Percentiles rank a stretch among this genome's conserved stretches.
These are phyloP conservation scores for Montipora cactus DNA, from an alignment of 64 coral and sea anemone genomes.

Conservation along the genomic window DNA sequence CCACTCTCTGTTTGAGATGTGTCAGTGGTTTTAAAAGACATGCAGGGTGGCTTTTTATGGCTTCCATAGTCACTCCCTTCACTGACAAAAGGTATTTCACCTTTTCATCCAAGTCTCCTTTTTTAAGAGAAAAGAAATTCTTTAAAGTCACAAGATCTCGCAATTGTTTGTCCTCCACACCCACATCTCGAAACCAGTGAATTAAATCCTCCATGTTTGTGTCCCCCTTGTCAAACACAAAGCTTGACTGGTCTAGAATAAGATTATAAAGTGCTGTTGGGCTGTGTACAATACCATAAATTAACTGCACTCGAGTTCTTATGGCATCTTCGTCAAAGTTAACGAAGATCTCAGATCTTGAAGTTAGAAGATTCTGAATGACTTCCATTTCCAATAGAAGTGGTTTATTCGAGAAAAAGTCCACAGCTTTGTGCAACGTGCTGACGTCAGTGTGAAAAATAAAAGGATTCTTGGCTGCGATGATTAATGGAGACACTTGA, in stretches of 20 bases:
- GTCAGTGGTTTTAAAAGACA: conserved; percentile 74
- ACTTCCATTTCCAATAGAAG: conserved; percentile 87
- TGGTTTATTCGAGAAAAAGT: conserved; percentile 87
- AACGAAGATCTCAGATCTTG: conserved; percentile 87
- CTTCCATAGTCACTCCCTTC: conserved; percentile 68
- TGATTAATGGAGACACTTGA: conserved; percentile 75
- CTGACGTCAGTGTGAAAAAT: conserved; percentile 74
- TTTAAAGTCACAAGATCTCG: conserved; percentile 77
- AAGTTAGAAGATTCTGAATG: conserved; percentile 79
- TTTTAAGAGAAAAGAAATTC: conserved; percentile 79
- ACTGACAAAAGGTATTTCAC: conserved; percentile 74
- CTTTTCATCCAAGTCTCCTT: conserved; percentile 59
- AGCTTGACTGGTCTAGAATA: conserved; percentile 69
- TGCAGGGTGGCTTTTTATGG: conserved; percentile 51
- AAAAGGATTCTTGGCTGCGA: conserved; percentile 80
- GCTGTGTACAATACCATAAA: conserved; percentile 80
- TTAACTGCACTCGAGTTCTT: conserved; percentile 67
- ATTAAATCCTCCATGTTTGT: conserved; percentile 72
- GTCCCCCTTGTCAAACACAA: conserved; percentile 81
- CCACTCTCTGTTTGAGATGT: conserved; percentile 66
- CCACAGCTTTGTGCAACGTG: conserved; percentile 56
- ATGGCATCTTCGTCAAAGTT: conserved; percentile 74
- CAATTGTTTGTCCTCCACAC: conserved; percentile 86
- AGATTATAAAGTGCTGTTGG: conserved; percentile 86
- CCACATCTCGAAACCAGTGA: conserved; percentile 51